Conservation (phyloP, 2,797 vertebrate genomes). For the Chaunax sp. region DNA sequence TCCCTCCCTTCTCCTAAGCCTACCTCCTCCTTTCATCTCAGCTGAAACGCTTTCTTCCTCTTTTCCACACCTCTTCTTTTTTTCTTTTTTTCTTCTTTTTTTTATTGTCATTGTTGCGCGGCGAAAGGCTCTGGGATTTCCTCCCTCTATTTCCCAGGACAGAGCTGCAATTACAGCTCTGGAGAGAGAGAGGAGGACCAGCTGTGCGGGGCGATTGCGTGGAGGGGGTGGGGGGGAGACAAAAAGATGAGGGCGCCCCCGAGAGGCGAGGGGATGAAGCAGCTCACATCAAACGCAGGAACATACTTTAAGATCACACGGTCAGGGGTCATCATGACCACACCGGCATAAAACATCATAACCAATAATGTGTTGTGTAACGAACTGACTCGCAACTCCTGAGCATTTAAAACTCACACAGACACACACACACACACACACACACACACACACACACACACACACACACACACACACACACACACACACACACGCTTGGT, state of each 20-base stretch:
- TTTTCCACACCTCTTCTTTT: constrained; percentile 70
- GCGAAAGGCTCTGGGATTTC: constrained; percentile 88
- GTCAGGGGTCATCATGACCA: constrained; percentile 62
- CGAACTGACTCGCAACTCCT: constrained; percentile 39
- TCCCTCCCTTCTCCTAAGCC: constrained; percentile 56
- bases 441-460: too few relatives aligned
- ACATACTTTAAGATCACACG: constrained; percentile 31
- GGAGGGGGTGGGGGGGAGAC: constrained; percentile 23
- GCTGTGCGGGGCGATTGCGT: constrained; percentile 61
- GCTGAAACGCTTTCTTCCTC: constrained; percentile 78
- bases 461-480: too few relatives aligned
- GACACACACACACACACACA: constrained; percentile 21
- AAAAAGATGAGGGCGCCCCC: constrained; percentile 71
- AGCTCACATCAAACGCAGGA: constrained; percentile 42
- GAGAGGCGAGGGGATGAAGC: constrained; percentile 50
- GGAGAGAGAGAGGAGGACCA: constrained; percentile 76
- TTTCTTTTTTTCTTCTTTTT: constrained; percentile 28
- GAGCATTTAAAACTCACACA: constrained; percentile 21
- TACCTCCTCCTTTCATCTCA: constrained; percentile 75
- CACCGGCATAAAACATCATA: constrained; percentile 50
- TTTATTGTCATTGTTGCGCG: constrained; percentile 86
- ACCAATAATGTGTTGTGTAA: constrained; percentile 53
- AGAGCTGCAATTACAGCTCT: constrained; percentile 86
- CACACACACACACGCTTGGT: too few relatives aligned
- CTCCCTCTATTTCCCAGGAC: constrained; percentile 85